phyloP scores from a whole-genome alignment of 1,140 invertebrate species.

The Neelides sp. region DNA sequence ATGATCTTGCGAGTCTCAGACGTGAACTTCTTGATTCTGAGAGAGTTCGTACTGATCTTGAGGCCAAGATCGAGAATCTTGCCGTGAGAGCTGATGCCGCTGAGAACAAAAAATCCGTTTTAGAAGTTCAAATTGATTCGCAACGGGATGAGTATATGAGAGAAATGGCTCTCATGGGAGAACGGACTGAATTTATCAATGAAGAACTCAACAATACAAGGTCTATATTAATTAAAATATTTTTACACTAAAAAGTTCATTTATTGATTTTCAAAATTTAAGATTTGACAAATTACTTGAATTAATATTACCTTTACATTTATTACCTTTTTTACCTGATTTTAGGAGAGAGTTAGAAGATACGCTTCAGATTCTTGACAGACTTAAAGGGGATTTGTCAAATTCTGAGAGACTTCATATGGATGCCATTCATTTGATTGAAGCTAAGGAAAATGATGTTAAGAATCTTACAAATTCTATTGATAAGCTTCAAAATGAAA shows the following conservation, averaged over 20 bases:
- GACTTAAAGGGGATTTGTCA: constrained; percentile 25
- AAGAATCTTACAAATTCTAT: constrained; percentile 22
- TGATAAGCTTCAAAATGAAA: constrained; percentile 42
- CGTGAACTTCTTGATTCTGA: constrained; percentile 42
- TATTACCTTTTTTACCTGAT: not conserved
- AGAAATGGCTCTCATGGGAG: constrained; percentile 23
- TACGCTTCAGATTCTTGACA: constrained; percentile 18
- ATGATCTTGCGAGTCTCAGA: constrained; percentile 23
- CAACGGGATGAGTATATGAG: constrained; percentile 38
- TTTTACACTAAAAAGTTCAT: not conserved
- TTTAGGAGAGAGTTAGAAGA: constrained; percentile 27
- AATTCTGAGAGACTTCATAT: constrained; percentile 27
- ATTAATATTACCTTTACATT: not conserved
- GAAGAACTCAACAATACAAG: constrained; percentile 25
- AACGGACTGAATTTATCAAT: constrained; percentile 22
- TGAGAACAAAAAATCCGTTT: constrained; percentile 19
- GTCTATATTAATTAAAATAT: constrained; percentile 6
- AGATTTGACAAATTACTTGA: not conserved
- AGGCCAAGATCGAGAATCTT: constrained; percentile 25
- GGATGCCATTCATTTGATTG: constrained; percentile 28
- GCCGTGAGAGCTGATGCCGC: constrained; percentile 19
- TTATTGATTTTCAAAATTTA: not conserved
- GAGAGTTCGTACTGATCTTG: constrained; percentile 41
- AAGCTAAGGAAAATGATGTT: constrained; percentile 21
- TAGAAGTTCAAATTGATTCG: constrained; percentile 58